These are phyloP conservation scores for Alethe diademata DNA, from an alignment of 2,113 vertebrate genomes.

Conservation along the genomic window DNA sequence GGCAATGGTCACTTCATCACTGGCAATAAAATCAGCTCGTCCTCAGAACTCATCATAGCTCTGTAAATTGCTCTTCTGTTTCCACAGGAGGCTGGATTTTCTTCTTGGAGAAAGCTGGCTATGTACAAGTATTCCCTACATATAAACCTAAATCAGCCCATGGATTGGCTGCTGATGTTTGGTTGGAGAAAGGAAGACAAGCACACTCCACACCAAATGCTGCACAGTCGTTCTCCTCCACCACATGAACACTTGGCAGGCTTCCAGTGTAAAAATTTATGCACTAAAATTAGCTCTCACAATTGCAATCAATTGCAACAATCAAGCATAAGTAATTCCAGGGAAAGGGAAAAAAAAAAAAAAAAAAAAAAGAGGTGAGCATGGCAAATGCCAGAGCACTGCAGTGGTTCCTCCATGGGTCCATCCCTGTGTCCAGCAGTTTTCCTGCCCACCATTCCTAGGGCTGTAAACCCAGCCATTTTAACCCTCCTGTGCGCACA, in stretches of 20 bases:
- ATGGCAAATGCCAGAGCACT: background rate
- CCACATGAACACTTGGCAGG: conserved; percentile 15
- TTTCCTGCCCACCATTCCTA: fast-evolving
- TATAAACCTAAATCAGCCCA: background rate
- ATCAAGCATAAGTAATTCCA: conserved; percentile 6
- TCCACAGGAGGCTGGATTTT: background rate
- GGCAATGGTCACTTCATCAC: background rate
- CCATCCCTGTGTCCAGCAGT: background rate
- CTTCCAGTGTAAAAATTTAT: background rate
- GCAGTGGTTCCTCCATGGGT: background rate
- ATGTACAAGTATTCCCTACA: background rate
- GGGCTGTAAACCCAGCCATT: background rate
- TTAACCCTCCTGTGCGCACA: background rate
- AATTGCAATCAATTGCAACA: conserved; percentile 54
- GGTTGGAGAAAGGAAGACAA: background rate
- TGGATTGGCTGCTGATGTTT: background rate
- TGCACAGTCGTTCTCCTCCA: background rate
- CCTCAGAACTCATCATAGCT: background rate
- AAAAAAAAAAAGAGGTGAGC: background rate
- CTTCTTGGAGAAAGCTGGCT: background rate
- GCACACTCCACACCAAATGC: background rate
- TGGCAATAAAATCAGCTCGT: background rate
- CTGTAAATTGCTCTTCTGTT: background rate
- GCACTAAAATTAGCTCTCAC: conserved; percentile 47
- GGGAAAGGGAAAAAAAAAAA: background rate